Evolutionary conservation across 2,888 invertebrate genomes (phyloP), one percentile per base, ranked within the genome.

Genomic region (Euzetes globulus): DNA sequence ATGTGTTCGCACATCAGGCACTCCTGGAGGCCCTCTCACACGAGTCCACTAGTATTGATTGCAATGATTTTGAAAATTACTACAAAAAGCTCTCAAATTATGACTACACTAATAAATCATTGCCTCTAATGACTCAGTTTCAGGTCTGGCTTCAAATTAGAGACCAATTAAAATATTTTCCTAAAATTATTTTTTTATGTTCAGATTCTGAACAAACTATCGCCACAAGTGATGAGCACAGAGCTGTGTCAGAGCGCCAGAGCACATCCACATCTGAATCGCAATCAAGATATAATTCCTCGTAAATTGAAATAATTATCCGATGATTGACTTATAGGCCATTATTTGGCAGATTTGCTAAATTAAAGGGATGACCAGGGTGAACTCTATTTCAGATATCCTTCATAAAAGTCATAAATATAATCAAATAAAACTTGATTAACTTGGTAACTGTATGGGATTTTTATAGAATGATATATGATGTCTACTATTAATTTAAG

Each of bases 1-100:
- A 79, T 70, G 52, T 75, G 6, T 79, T 79, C 52, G 76, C 77
- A 13, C 76, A 79, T 45, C 78, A 79, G 60, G 72, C 77, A 5
- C 33, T 79, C 9, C 50, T 78, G 0, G 79, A 79, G 76, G 77
- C 78, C 13, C 74, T 37, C 27, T 78, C 47, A 55, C 76, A 19
- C 27, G 76, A 29, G 73, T 72, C n/a, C 71, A 77, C 52, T 65
- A 41, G 52, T n/a, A 52, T 65, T 60, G 52, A n/a, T 19, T 74
- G 74, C 55, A 71, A 47, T 25, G 52, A 74, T 13, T 74, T 74
- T 47, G 29, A 27, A n/a, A 52, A 55, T n/a, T 74, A 74, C 45
- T 63, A 33, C 41, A 55, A 47, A 19, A 37, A 19, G 25, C 13
- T 37, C 41, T 70, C 27, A 19, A 68, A 41, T n/a, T 41, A 41